Conservation (phyloP, 2,888 invertebrate genomes). For the Arge pagana region DNA sequence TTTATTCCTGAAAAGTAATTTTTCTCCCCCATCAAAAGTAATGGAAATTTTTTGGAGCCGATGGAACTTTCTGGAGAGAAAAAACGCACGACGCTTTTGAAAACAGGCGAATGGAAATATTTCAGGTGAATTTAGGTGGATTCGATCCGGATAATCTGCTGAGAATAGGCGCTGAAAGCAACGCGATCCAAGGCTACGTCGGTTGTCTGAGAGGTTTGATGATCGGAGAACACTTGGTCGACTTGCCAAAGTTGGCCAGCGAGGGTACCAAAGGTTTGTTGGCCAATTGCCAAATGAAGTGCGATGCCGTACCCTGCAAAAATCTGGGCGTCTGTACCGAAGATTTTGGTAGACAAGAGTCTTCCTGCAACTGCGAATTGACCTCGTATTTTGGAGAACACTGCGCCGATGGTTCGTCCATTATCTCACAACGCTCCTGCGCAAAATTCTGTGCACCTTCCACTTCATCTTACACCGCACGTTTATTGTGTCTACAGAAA, state of each 20-base stretch:
- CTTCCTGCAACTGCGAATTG: conserved; percentile 85
- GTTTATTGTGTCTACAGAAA: conserved; percentile 62
- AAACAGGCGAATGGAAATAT: conserved; percentile 83
- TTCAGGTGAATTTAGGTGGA: conserved; percentile 85
- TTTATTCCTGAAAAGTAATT: too few species aligned
- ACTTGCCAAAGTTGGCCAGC: conserved; percentile 73
- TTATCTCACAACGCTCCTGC: not conserved
- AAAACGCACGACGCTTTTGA: conserved; percentile 79
- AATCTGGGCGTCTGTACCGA: conserved; percentile 87
- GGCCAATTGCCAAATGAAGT: conserved; percentile 86
- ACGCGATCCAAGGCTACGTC: conserved; percentile 73
- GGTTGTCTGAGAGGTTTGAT: conserved; percentile 87
- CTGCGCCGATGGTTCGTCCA: conserved; percentile 68
- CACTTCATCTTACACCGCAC: not conserved
- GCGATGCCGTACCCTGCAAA: conserved; percentile 85
- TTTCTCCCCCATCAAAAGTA: not conserved
- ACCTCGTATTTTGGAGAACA: conserved; percentile 89
- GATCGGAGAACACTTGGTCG: conserved; percentile 80
- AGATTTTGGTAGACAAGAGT: conserved; percentile 83
- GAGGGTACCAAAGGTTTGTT: conserved; percentile 76
- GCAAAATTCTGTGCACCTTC: not conserved
- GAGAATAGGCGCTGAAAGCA: conserved; percentile 61
- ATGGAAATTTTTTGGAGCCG: not conserved
- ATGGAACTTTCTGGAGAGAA: conserved; percentile 65
- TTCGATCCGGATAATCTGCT: conserved; percentile 77